Percentiles rank a stretch among this genome's conserved stretches.
Conservation (phyloP, 2,888 invertebrate species). For the Myopa testacea region DNA sequence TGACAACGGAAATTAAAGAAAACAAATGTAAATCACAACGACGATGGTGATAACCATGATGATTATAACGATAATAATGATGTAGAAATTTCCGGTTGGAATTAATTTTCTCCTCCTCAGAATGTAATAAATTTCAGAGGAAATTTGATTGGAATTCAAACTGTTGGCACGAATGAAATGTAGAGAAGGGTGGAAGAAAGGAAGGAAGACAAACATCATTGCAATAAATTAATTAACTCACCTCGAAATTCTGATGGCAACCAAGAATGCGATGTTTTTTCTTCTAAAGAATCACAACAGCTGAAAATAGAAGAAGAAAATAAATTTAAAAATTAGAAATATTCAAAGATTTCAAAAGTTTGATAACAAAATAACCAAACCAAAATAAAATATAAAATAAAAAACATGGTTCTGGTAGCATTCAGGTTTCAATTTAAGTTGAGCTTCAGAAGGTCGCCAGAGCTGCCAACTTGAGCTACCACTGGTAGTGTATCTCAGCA, state of each 20-base stretch:
- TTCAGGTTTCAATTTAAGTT: too few species aligned
- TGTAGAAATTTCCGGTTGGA: constrained; percentile 55
- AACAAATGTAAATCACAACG: constrained; percentile 10
- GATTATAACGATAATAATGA: constrained; percentile 36
- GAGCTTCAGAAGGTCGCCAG: too few species aligned
- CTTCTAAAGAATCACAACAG: background rate
- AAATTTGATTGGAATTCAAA: constrained; percentile 38
- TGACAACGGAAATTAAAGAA: constrained; percentile 25
- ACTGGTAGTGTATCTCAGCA: too few species aligned
- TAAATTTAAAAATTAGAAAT: background rate
- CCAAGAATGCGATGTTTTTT: background rate
- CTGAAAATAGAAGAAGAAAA: constrained; percentile 12
- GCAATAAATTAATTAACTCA: constrained; percentile 31
- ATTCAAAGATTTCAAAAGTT: too few species aligned
- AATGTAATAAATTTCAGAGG: constrained; percentile 38
- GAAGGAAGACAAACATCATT: background rate
- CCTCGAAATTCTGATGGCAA: background rate
- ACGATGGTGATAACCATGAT: background rate
- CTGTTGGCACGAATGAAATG: background rate
- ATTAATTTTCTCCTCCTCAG: constrained; percentile 50
- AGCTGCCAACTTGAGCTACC: too few species aligned
- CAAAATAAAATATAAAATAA: too few species aligned
- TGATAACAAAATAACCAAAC: too few species aligned
- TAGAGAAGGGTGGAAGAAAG: background rate
- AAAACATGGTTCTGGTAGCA: too few species aligned